phyloP scores from a whole-genome alignment of 2,888 invertebrate genomes.

The Apoderus coryli region DNA sequence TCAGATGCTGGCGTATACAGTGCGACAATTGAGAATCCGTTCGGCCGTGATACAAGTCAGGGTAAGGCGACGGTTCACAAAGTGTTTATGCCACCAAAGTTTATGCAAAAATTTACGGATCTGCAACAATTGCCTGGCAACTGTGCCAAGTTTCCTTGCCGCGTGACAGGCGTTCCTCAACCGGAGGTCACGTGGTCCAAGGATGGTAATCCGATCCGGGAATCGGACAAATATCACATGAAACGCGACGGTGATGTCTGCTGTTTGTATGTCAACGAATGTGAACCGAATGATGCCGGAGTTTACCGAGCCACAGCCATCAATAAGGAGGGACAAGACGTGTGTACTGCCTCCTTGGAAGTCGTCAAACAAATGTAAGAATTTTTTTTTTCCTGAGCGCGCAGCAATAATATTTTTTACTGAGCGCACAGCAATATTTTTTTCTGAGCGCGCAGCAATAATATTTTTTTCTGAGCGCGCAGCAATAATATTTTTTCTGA shows the following conservation, averaged over 20 bases:
- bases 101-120: constrained; percentile 59
- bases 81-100: constrained; percentile 64
- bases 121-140: constrained; percentile 58
- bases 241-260: constrained; percentile 67
- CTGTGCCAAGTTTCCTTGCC: constrained; percentile 72
- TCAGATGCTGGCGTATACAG: constrained; percentile 66
- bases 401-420: too few relatives aligned
- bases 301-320: constrained; percentile 61
- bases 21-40: constrained; percentile 60
- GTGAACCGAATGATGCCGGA: constrained; percentile 53
- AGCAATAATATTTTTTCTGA: too few relatives aligned
- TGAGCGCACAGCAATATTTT: too few relatives aligned
- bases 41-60: constrained; percentile 56
- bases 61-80: constrained; percentile 64
- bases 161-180: constrained; percentile 64
- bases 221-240: constrained; percentile 58
- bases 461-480: too few relatives aligned
- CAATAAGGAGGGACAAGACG: constrained; percentile 68
- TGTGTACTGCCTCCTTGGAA: constrained; percentile 57
- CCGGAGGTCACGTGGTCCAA: constrained; percentile 83
- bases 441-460: too few relatives aligned
- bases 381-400: too few relatives aligned
- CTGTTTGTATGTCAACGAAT: constrained; percentile 58
- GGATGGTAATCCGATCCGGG: constrained; percentile 57
- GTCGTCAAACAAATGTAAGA: constrained; percentile 74